These are phyloP conservation scores for Drosophila insularis DNA, from an alignment of 1,140 invertebrate species.

Conservation along the genomic window DNA sequence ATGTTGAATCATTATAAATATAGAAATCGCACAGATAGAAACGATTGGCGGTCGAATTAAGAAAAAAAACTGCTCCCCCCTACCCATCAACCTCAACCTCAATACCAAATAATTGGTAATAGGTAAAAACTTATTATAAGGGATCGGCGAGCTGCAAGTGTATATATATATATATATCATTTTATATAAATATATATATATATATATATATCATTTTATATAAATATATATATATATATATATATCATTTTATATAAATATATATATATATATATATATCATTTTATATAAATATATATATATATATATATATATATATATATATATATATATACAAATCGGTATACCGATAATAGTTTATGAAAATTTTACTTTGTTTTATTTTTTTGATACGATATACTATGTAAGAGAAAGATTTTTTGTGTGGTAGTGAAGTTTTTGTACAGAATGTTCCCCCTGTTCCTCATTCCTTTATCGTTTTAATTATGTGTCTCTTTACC, in stretches of 20 bases:
- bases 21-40: neutral
- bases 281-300: neutral
- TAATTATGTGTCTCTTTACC: neutral
- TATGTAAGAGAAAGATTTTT: neutral
- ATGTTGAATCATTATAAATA: neutral
- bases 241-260: too few species aligned
- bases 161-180: neutral
- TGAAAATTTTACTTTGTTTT: neutral
- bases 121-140: too few species aligned
- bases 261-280: neutral
- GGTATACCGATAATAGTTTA: constrained; percentile 1
- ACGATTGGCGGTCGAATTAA: too few species aligned
- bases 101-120: too few species aligned
- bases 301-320: too few species aligned
- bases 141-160: neutral
- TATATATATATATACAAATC: neutral
- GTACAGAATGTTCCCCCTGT: neutral
- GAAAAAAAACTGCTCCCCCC: too few species aligned
- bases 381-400: constrained; percentile 6
- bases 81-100: too few species aligned
- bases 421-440: neutral
- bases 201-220: neutral
- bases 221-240: neutral
- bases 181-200: neutral
- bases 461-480: neutral